A percentile compares a stretch with the other conserved stretches of the same genome.
Evolutionary conservation across 2,888 invertebrate genomes (phyloP).

Genomic region (Omphaloscelis lunosa): DNA sequence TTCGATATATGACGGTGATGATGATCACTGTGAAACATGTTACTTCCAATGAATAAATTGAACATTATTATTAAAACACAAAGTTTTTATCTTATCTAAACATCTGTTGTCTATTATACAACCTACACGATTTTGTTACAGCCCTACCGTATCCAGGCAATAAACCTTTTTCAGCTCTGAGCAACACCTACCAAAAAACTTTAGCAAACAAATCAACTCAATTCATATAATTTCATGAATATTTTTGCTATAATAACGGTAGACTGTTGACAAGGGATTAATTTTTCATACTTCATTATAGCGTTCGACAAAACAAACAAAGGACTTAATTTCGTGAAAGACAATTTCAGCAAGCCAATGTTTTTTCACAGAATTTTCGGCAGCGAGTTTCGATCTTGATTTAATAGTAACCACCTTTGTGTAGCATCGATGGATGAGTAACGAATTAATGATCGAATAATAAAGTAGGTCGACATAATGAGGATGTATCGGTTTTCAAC

Average conservation of each 20-base stretch:
- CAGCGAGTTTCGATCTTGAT: slow-evolving; percentile 31
- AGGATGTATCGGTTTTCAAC: slow-evolving; percentile 3
- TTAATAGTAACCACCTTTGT: slow-evolving; percentile 26
- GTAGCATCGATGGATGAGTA: slow-evolving; percentile 15
- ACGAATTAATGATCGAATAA: slow-evolving; percentile 46
- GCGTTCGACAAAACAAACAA: slow-evolving; percentile 62
- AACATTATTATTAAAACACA: neutral
- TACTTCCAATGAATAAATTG: neutral
- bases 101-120: too few relatives aligned
- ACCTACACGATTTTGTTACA: neutral
- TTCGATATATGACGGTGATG: too few relatives aligned
- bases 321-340: slow-evolving; percentile 60
- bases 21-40: neutral
- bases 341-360: slow-evolving; percentile 49
- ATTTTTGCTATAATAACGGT: slow-evolving; percentile 48
- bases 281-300: slow-evolving; percentile 67
- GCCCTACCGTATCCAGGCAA: neutral
- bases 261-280: slow-evolving; percentile 55
- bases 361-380: slow-evolving; percentile 40
- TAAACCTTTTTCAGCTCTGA: neutral
- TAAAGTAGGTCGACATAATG: slow-evolving; percentile 17
- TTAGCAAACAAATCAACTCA: slow-evolving; percentile 54
- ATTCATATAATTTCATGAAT: slow-evolving; percentile 54
- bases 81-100: neutral
- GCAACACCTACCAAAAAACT: slow-evolving; percentile 20